These are phyloP conservation scores for Haemorhous mexicanus DNA, from an alignment of 2,113 vertebrate genomes.

Conservation along the genomic window DNA sequence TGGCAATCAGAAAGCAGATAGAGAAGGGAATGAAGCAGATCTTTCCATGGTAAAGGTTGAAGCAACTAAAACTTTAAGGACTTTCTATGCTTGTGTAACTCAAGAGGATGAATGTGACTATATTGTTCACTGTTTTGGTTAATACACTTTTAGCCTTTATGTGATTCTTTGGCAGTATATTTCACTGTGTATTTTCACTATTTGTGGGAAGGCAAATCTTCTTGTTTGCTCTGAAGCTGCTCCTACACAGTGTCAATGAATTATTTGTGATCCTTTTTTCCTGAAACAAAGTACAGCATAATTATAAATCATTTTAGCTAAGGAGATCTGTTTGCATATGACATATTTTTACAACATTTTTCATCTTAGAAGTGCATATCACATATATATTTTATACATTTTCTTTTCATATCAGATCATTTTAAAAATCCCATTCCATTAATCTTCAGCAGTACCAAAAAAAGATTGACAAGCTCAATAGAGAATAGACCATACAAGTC, in stretches of 20 bases:
- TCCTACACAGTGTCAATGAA: not conserved
- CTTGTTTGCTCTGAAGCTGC: not conserved
- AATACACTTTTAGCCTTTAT: not conserved
- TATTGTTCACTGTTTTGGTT: not conserved
- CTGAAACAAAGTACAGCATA: not conserved
- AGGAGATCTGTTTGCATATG: not conserved
- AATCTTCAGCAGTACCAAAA: not conserved
- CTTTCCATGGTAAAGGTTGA: not conserved
- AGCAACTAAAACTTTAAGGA: not conserved
- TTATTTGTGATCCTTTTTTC: not conserved
- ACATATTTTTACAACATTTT: not conserved
- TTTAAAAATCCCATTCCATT: not conserved
- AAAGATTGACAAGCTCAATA: not conserved
- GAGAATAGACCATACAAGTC: not conserved
- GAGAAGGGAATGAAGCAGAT: not conserved
- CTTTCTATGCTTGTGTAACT: not conserved
- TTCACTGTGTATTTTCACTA: not conserved
- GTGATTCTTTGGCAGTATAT: accelerated
- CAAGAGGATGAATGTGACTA: not conserved
- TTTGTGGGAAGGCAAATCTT: not conserved
- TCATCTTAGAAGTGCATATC: not conserved
- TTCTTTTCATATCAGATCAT: not conserved
- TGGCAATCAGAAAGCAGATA: not conserved
- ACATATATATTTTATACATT: not conserved
- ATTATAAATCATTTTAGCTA: not conserved